phyloP scores from a whole-genome alignment of 2,113 vertebrate species.

The Seriola aureovittata region DNA sequence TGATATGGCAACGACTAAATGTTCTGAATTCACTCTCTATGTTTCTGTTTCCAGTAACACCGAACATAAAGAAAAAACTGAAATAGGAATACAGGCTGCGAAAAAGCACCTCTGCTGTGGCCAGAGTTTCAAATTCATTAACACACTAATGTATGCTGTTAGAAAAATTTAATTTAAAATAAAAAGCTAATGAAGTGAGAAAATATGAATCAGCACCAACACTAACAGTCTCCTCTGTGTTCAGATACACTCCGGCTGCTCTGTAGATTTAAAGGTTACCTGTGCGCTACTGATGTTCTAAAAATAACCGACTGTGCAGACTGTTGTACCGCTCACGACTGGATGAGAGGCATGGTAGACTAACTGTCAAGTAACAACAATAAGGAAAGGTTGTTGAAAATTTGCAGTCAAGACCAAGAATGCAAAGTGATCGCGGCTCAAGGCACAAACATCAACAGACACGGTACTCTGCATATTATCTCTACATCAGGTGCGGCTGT shows the following conservation, averaged over 20 bases:
- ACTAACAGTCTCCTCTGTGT: background rate
- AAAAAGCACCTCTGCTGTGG: too few species aligned
- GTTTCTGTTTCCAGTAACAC: too few species aligned
- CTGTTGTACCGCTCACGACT: background rate
- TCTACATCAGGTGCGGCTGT: background rate
- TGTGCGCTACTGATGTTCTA: conserved; percentile 14
- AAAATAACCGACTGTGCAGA: conserved; percentile 25
- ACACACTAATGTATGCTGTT: too few species aligned
- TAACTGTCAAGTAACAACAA: background rate
- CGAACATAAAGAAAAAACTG: too few species aligned
- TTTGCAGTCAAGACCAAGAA: background rate
- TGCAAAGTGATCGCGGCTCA: background rate
- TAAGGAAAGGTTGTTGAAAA: background rate
- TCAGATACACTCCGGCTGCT: background rate
- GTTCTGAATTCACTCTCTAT: too few species aligned
- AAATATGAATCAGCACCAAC: background rate
- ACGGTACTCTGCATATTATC: conserved; percentile 4
- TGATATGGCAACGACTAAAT: too few species aligned
- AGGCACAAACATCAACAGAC: background rate
- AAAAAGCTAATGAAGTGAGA: background rate
- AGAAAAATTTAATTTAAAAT: too few species aligned
- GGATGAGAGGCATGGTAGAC: background rate
- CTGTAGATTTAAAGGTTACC: conserved; percentile 22
- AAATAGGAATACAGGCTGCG: too few species aligned
- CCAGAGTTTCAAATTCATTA: too few species aligned